Percentiles rank a stretch among this genome's conserved stretches.
These are phyloP conservation scores for Callaeas wilsoni DNA, from an alignment of 2,113 vertebrate genomes.

Conservation along the genomic window DNA sequence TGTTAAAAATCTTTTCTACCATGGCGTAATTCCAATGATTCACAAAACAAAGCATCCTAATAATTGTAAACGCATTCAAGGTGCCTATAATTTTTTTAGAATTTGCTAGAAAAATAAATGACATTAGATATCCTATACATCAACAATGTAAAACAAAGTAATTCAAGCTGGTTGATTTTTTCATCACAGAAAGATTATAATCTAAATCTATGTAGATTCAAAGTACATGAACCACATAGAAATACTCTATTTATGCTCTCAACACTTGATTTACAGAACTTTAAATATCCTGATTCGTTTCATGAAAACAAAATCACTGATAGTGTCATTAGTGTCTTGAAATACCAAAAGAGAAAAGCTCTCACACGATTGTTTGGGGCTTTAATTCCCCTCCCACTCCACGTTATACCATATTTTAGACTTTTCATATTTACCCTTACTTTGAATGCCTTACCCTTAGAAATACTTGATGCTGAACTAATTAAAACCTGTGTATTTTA, in stretches of 20 bases:
- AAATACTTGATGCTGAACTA: not conserved
- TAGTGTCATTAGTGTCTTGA: not conserved
- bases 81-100: not conserved
- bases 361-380: not conserved
- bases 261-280: not conserved
- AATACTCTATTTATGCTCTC: not conserved
- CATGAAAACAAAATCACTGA: not conserved
- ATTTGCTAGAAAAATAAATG: not conserved
- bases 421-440: not conserved
- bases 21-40: not conserved
- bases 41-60: not conserved
- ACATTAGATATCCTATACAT: not conserved
- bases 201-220: not conserved
- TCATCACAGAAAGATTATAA: not conserved
- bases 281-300: not conserved
- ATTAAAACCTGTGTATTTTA: not conserved
- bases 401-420: not conserved
- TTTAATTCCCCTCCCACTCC: not conserved
- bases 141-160: not conserved
- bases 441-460: not conserved
- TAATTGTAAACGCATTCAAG: not conserved
- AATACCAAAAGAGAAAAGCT: not conserved
- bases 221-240: not conserved
- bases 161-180: not conserved
- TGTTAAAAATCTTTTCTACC: not conserved